A percentile compares a stretch with the other conserved stretches of the same genome.
phyloP scores from a whole-genome alignment of 2,113 vertebrate species.

The Misgurnus mizolepis region DNA sequence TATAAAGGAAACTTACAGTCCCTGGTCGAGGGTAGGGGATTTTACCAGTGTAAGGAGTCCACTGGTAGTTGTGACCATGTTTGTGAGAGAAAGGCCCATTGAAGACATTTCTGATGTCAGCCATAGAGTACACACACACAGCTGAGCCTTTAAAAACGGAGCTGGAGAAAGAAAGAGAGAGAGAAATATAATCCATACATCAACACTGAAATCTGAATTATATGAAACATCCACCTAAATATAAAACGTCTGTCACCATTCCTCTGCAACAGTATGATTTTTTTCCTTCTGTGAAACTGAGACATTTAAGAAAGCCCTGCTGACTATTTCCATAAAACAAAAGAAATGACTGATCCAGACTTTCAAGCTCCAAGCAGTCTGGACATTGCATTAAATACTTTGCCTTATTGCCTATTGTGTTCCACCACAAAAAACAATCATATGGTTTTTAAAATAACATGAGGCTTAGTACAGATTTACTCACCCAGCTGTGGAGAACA shows the following conservation, averaged over 20 bases:
- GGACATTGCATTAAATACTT: neutral
- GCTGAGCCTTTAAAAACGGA: constrained; percentile 85
- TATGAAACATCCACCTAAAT: neutral
- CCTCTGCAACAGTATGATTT: neutral
- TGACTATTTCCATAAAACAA: neutral
- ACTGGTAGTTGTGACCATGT: constrained; percentile 83
- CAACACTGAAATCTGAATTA: neutral
- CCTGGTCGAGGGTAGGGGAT: constrained; percentile 84
- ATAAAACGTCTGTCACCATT: too few relatives aligned
- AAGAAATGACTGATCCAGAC: neutral
- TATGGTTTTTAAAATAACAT: neutral
- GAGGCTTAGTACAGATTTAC: constrained; percentile 3
- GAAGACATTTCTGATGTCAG: constrained; percentile 84
- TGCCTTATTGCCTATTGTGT: neutral
- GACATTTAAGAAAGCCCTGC: neutral
- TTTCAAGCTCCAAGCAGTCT: neutral
- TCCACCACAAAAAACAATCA: neutral
- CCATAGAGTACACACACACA: constrained; percentile 83
- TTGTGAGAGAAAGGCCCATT: constrained; percentile 86
- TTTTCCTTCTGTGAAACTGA: neutral
- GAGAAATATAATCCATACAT: neutral
- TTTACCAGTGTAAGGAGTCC: constrained; percentile 82
- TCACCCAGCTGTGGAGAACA: constrained; percentile 83
- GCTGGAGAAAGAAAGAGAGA: constrained; percentile 62
- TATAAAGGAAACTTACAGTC: constrained; percentile 68